Base-by-base conservation (phyloP, 2,113 vertebrate genomes). In the Bostrychus sinensis region DNA sequence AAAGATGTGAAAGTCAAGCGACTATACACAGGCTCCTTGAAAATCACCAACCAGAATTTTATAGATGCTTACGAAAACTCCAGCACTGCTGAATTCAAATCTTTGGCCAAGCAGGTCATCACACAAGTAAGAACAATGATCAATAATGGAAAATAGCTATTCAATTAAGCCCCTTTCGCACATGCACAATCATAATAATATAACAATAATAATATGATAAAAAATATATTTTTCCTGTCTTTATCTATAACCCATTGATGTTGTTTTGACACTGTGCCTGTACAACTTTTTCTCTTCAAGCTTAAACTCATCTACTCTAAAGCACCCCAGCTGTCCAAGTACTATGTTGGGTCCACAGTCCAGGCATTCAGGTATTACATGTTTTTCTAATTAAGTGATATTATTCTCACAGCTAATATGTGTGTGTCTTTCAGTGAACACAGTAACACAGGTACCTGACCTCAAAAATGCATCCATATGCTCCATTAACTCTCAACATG, bases 311-410 rank as follows among this genome's bases (percentile, higher is more conserved):
- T 92, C 32, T 93, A 91, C 32, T 50, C 68, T 36, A 86, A 64
- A 56, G 72, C 50, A 25, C 64, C 88, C 1, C 65, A 63, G 19
- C 45, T 93, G 59, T 41, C 80, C 12, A 92, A 91, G 51, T 85
- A 88, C 74, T 90, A 93, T 8, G 67, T 88, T 0, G 62, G 62
- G 2, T 91, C 91, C 1, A 80, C 59, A 1, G 78, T 94, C 43
- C 77, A 87, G 48, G 92, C 88, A 20, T 94, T 94, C 89, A 93
- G 93, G 93, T 93, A 80, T 0, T 45, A 1, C 2, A 8, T 16
- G 26, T n/a, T n/a, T n/a, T 28, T 25, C 5, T 45, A 8, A 1
- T 16, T 23, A 14, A 50, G 11, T 39, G 37, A 3, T 32, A 7
- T 32, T 8, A 32, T 32, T 32, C 30, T 7, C 30, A 32, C 30